Evolutionary conservation across 2,113 vertebrate genomes (phyloP), one percentile per base, ranked within the genome.

Genomic region (Chaetops frenatus): DNA sequence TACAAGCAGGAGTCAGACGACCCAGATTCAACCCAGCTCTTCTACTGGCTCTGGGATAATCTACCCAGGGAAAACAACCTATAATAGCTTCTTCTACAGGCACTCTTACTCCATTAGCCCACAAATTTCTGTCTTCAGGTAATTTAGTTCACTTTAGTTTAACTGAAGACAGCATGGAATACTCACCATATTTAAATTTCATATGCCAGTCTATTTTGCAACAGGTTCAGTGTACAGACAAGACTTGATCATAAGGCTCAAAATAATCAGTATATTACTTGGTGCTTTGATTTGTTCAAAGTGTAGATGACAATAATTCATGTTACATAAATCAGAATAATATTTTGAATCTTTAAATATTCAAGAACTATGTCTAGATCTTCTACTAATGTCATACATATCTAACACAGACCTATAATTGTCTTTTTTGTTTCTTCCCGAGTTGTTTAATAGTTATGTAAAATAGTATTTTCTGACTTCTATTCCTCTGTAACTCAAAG

Each of bases 31-130:
- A 44, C 33, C 14, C 54, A 90, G 47, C 45, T 77, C 47, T 67
- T 90, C 88, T 38, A 28, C 42, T 73, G 92, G 70, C 58, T 93
- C 79, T 54, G 33, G 61, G 47, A 62, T 95, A 90, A 88, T 83
- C 88, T 66, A 65, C 60, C 79, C 90, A 92, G 90, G 90, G 86
- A 96, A 94, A 95, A 97, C 56, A 90, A 88, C 60, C 38, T 66
- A 4, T 93, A 95, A 94, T 58, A 86, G 79, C 54, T 92, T 93
- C 60, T 95, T 57, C 94, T 83, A 65, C 76, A 88, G 82, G 93
- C 82, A 92, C 35, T 88, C 45, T 73, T 88, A 92, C 86, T 88
- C 71, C 71, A 93, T 93, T 94, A 93, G 90, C 66, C 58, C 66
- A 58, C 73, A 87, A 85, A 83, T 70, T 65, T 80, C 54, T 92